Evolutionary conservation across 2,888 invertebrate genomes (phyloP), one percentile per base, ranked within the genome.

Genomic region (Melolontha melolontha): DNA sequence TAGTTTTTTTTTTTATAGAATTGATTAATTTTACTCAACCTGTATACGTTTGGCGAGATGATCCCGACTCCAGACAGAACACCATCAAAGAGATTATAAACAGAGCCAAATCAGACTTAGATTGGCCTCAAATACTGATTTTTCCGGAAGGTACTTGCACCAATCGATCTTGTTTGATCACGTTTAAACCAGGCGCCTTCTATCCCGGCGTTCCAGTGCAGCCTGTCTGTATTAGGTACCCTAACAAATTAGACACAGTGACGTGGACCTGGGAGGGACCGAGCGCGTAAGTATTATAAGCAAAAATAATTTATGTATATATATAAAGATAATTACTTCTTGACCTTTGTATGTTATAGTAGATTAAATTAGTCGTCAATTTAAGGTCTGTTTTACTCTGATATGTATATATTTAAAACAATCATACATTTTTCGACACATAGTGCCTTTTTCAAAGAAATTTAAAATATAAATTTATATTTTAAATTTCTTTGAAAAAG

Each of bases 81-180:
- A 95, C 97, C 4, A 93, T 96, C 77, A 91, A 92, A 79, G 93
- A 95, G 82, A 97, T 97, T 72, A 92, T 93, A 44, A 88, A 90
- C 66, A 87, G 97, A 69, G 94, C 95, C 0, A 92, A 91, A 5
- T 94, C 95, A 0, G 89, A 90, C 63, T 89, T 92, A 72, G 89
- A 93, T 77, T 97, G 97, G 96, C 96, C 96, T 0, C 95, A 95
- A 87, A 91, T 97, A 62, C 87, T 96, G 69, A 96, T 98, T 78
- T 98, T 97, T 83, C 96, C 97, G 0, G 97, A 98, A 83, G 98
- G 97, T 54, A 98, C 98, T 0, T 97, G 97, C 83, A 96, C 97
- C 34, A 98, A 98, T 85, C 89, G 97, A 27, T 92, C 92, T 0
- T 95, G 95, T 79, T 85, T 98, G 75, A 94, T 95, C 75, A 93